These are phyloP conservation scores for Apus apus DNA, from an alignment of 2,113 vertebrate genomes.

Conservation along the genomic window DNA sequence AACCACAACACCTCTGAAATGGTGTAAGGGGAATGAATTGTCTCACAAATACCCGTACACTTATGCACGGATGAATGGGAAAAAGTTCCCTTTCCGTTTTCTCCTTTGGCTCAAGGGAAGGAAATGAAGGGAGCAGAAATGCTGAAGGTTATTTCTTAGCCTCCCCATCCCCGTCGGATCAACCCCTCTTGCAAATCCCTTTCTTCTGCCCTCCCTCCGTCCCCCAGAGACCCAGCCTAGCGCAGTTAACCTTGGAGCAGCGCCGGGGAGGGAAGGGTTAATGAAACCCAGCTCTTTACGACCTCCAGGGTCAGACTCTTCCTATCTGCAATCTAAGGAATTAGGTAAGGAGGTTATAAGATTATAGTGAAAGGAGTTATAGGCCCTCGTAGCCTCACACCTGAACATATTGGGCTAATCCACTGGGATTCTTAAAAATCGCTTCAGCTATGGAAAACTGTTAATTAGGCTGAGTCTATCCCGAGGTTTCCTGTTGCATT, in stretches of 20 bases:
- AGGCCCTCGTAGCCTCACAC: slow-evolving; percentile 63
- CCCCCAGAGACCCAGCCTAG: slow-evolving; percentile 66
- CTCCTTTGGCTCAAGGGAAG: neutral
- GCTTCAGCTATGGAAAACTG: slow-evolving; percentile 63
- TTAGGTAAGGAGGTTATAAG: slow-evolving; percentile 81
- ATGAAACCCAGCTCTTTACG: slow-evolving; percentile 82
- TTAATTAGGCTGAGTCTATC: slow-evolving; percentile 67
- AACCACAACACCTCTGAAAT: neutral
- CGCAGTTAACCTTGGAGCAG: slow-evolving; percentile 84
- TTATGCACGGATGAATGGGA: neutral
- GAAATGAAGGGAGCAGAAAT: neutral
- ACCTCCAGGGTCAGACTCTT: slow-evolving; percentile 81
- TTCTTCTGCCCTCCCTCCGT: neutral
- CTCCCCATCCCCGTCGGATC: neutral
- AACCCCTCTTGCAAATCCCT: neutral
- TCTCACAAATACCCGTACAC: neutral
- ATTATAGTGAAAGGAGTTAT: slow-evolving; percentile 74
- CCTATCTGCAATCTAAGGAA: slow-evolving; percentile 77
- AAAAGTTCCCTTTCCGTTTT: slow-evolving; percentile 25
- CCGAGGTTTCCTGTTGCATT: slow-evolving; percentile 67
- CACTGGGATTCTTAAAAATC: slow-evolving; percentile 62
- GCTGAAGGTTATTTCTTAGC: no score
- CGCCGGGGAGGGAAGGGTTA: slow-evolving; percentile 85
- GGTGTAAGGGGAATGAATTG: neutral
- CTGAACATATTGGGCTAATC: slow-evolving; percentile 67